Conservation (phyloP, 2,113 vertebrate genomes). For the Zosterops pallidus region DNA sequence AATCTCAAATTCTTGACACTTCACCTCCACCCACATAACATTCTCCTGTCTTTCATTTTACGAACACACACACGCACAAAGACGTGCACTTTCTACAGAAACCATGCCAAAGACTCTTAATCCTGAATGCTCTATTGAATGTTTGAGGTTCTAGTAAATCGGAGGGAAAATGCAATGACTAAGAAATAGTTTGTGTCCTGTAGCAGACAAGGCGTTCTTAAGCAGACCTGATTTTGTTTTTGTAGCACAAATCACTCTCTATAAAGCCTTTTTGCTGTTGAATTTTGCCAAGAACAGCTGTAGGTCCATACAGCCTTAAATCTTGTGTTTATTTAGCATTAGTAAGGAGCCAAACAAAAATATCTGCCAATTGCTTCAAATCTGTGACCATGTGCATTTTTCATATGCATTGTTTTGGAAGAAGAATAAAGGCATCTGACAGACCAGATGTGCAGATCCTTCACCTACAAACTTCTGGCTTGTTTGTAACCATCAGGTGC, state of each 20-base stretch:
- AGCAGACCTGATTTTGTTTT: neutral
- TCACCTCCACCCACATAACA: neutral
- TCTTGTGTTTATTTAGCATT: neutral
- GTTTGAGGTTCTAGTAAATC: neutral
- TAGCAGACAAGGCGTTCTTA: neutral
- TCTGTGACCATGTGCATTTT: fast-evolving
- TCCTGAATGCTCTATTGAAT: neutral
- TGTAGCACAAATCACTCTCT: neutral
- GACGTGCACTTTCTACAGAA: neutral
- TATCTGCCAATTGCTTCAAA: neutral
- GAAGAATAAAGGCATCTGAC: neutral
- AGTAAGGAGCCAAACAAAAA: neutral
- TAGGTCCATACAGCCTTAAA: neutral
- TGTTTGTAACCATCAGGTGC: neutral
- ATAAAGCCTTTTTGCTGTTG: neutral
- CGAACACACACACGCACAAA: neutral
- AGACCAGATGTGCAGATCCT: neutral
- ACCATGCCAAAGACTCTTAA: neutral
- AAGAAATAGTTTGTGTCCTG: neutral
- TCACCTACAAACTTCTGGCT: neutral
- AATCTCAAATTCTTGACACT: constrained; percentile 19
- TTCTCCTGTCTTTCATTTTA: neutral
- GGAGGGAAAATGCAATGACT: neutral
- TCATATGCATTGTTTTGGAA: neutral
- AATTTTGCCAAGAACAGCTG: neutral